Evolutionary conservation across 2,113 vertebrate genomes (phyloP), one percentile per base, ranked within the genome.

Genomic region (Lepidothrix coronata): DNA sequence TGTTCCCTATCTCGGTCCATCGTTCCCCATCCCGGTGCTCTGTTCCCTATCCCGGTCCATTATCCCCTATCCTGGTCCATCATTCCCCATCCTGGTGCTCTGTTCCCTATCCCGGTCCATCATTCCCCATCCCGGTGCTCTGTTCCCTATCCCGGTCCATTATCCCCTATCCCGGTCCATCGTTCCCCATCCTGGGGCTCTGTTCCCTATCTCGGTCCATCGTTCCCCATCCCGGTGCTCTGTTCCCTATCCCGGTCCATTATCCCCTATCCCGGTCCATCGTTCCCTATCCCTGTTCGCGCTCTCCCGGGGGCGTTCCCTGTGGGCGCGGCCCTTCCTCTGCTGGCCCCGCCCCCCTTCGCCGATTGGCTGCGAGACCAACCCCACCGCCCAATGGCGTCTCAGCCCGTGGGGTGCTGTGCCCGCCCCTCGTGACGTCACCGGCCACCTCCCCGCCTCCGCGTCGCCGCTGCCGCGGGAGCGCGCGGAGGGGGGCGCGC

Each of bases 361-460:
- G 14, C 51, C 51, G 51, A 79, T 79, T 79, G 76, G 62, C 76
- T 66, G 49, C 8, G 31, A 14, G 8, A 5, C 37, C 23, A 8
- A 31, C 5, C 22, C 3, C 59, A 3, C 30, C 12, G 14, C 11
- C 79, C 63, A 81, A 68, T 68, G 33, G 63, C 5, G 8, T 22
- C n/a, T 27, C 43, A 3, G 0, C 1, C 1, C 4, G 44, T 7
- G 16, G 12, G 13, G 4, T 5, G 2, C 12, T 11, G 1, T 18
- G 14, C 12, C 27, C 4, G 15, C 27, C n/a, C 27, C 1, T 12
- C 12, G 8, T 76, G 73, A 61, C 73, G 57, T 61, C 57, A 76
- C 55, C 11, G 8, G 6, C 14, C 33, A 11, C 18, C 46, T 21
- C 46, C 46, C 46, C 46, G 9, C 46, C 10, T 46, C 46, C 46